These are phyloP conservation scores for Myiagra hebetior DNA, from an alignment of 2,113 vertebrate genomes.

Conservation along the genomic window DNA sequence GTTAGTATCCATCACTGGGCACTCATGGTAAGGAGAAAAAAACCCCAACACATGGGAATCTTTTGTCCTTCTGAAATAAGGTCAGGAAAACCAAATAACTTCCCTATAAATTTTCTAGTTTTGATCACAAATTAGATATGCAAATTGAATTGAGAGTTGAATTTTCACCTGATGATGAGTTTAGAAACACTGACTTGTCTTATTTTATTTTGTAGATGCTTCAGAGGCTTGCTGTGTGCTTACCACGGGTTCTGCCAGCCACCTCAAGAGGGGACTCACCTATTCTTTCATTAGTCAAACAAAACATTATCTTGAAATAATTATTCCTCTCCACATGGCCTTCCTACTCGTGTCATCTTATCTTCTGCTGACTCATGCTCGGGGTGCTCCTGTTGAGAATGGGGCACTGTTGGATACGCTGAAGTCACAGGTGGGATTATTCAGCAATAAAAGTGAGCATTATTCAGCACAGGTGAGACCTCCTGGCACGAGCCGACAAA, in stretches of 20 bases:
- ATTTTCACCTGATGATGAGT: background rate
- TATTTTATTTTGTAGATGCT: conserved; percentile 59
- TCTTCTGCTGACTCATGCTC: conserved; percentile 79
- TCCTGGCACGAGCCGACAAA: conserved; percentile 80
- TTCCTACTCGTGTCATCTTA: conserved; percentile 78
- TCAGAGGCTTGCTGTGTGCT: conserved; percentile 34
- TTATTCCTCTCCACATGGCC: conserved; percentile 78
- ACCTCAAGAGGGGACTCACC: conserved; percentile 37
- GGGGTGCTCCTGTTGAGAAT: conserved; percentile 72
- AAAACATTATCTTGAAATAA: conserved; percentile 52
- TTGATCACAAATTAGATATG: background rate
- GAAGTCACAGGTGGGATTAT: conserved; percentile 65
- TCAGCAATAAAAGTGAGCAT: conserved; percentile 74
- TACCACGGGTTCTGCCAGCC: conserved; percentile 34
- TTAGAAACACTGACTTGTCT: background rate
- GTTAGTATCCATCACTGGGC: background rate
- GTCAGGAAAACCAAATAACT: background rate
- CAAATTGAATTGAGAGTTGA: background rate
- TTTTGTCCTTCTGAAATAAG: background rate
- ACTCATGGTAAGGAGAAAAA: background rate
- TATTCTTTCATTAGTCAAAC: conserved; percentile 54
- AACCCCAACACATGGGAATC: accelerated
- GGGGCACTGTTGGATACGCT: conserved; percentile 61
- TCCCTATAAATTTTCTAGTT: background rate
- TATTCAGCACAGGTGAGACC: conserved; percentile 72